A percentile compares a stretch with the other conserved stretches of the same genome.
phyloP scores from a whole-genome alignment of 2,888 invertebrate species.

The Sussaba pulchella region DNA sequence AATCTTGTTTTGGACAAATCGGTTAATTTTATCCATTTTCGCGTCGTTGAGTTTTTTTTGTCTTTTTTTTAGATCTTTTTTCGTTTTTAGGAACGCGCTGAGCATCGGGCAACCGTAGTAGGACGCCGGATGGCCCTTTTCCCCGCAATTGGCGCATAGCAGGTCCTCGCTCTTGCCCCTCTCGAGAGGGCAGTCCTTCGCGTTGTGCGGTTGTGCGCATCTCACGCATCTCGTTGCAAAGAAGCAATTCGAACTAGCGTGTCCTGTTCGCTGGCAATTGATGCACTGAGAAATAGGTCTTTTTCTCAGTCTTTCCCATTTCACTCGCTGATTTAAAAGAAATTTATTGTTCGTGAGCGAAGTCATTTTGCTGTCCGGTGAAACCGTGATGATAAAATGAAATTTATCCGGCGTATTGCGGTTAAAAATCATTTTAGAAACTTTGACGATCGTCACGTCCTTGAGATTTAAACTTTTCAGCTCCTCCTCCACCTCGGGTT shows the following conservation, averaged over 20 bases:
- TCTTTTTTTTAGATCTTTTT: background rate
- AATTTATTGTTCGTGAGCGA: background rate
- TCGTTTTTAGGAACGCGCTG: background rate
- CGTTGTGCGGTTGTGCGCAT: slow-evolving; percentile 27
- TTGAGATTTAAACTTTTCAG: slow-evolving; percentile 2
- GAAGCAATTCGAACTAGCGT: slow-evolving; percentile 45
- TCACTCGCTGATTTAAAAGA: slow-evolving; percentile 25
- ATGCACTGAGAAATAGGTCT: slow-evolving; percentile 47
- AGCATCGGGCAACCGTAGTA: slow-evolving; percentile 17
- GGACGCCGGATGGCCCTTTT: background rate
- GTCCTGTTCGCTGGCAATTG: slow-evolving; percentile 57
- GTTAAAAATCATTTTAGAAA: slow-evolving; percentile 24
- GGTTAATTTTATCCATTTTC: slow-evolving; percentile 12
- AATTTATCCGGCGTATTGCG: slow-evolving; percentile 3
- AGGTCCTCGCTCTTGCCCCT: background rate
- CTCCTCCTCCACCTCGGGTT: background rate
- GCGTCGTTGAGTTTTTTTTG: slow-evolving; percentile 1
- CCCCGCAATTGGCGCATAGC: slow-evolving; percentile 33
- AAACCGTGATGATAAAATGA: slow-evolving; percentile 14
- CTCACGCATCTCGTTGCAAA: slow-evolving; percentile 44
- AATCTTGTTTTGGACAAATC: background rate
- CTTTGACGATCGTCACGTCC: slow-evolving; percentile 13
- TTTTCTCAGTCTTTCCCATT: slow-evolving; percentile 47
- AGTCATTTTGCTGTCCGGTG: background rate
- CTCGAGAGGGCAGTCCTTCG: slow-evolving; percentile 12